These are phyloP conservation scores for Mohoua ochrocephala DNA, from an alignment of 2,113 vertebrate genomes.

Conservation along the genomic window DNA sequence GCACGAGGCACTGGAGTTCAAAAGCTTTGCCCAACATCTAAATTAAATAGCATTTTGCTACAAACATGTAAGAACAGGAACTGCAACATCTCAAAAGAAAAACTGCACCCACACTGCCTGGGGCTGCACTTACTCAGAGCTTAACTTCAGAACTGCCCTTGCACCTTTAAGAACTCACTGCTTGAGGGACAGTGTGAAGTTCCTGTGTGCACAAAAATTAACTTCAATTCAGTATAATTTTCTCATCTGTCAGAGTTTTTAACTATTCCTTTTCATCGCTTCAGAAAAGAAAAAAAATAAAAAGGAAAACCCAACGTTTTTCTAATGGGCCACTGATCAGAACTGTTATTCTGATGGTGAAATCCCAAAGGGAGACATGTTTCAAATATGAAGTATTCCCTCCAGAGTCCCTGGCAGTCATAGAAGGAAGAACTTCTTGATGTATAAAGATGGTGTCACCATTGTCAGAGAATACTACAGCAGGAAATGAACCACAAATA, in stretches of 20 bases:
- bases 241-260: constrained; percentile 44
- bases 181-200: background rate
- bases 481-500: constrained; percentile 79
- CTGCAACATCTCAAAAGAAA: background rate
- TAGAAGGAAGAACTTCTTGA: constrained; percentile 73
- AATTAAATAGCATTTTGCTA: background rate
- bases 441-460: constrained; percentile 80
- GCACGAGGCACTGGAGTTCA: background rate
- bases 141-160: background rate
- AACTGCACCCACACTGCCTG: background rate
- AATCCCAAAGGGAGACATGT: constrained; percentile 75
- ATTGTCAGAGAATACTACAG: constrained; percentile 74
- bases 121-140: background rate
- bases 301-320: background rate
- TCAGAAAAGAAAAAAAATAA: background rate
- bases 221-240: background rate
- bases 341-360: constrained; percentile 73
- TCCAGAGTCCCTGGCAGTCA: constrained; percentile 69
- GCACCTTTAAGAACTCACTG: background rate
- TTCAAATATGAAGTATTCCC: constrained; percentile 77
- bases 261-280: constrained; percentile 26
- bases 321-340: constrained; percentile 73
- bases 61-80: background rate
- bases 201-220: background rate
- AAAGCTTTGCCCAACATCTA: background rate